Percentiles rank a stretch among this genome's conserved stretches.
phyloP scores from a whole-genome alignment of 2,113 vertebrate species.

The Ochotona princeps region DNA sequence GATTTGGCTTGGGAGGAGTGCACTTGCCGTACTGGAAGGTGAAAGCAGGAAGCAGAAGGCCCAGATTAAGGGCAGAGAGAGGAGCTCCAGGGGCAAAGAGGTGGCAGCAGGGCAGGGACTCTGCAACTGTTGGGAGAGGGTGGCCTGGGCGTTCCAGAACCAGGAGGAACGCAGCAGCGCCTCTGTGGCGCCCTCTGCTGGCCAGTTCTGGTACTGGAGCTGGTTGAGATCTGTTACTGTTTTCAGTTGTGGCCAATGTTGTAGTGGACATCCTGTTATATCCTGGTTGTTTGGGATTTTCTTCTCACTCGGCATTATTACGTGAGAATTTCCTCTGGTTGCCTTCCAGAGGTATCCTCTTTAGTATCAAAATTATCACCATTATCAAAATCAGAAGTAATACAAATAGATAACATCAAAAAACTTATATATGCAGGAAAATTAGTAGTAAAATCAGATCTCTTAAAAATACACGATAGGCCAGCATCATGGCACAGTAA shows the following conservation, averaged over 20 bases:
- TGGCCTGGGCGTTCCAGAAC: not conserved
- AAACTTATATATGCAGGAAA: not conserved
- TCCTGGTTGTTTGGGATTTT: not conserved
- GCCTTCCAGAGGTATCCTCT: conserved; percentile 2
- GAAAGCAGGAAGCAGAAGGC: not conserved
- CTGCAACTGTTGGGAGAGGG: too few species aligned
- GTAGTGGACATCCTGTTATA: not conserved
- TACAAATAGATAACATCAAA: not conserved
- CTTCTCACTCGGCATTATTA: not conserved
- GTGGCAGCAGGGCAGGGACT: not conserved
- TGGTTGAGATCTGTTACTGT: not conserved
- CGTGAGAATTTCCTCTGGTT: not conserved
- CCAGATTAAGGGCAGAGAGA: not conserved
- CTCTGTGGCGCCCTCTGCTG: conserved; percentile 30
- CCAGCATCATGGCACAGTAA: too few species aligned
- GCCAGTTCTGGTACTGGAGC: not conserved
- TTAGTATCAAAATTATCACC: not conserved
- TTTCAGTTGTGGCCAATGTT: not conserved
- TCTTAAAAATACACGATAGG: not conserved
- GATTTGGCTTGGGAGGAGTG: not conserved
- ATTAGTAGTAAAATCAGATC: not conserved
- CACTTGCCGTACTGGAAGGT: not conserved
- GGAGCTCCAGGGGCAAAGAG: not conserved
- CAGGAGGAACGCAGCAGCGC: accelerated
- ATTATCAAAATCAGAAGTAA: not conserved